Conservation (phyloP, 2,888 invertebrate species). For the Drosophila conformis region DNA sequence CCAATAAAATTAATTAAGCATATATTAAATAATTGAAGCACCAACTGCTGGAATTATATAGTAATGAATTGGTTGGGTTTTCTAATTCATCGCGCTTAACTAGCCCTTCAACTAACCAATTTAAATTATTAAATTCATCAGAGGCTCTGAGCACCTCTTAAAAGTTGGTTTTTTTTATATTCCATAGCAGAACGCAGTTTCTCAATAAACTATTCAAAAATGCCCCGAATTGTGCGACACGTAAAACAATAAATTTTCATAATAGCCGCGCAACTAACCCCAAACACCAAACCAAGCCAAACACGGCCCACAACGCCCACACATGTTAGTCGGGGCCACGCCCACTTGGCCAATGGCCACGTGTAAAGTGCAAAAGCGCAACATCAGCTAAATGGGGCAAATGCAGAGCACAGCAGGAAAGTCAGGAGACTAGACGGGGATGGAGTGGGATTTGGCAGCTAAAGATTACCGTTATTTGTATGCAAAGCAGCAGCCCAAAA, state of each 20-base stretch:
- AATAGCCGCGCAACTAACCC: conserved; percentile 45
- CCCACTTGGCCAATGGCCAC: conserved; percentile 46
- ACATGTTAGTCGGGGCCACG: conserved; percentile 19
- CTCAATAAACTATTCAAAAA: conserved; percentile 30
- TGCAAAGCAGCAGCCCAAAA: conserved; percentile 71
- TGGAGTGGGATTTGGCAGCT: conserved; percentile 22
- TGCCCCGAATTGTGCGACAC: conserved; percentile 52
- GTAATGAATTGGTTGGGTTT: neutral
- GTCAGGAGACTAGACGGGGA: neutral
- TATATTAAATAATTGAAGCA: neutral
- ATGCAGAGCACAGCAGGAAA: conserved; percentile 30
- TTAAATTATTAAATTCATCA: neutral
- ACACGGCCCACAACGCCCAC: conserved; percentile 26
- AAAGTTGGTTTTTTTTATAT: neutral
- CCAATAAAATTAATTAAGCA: neutral
- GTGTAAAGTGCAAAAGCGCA: conserved; percentile 68
- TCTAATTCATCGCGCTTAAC: neutral
- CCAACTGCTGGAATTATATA: neutral
- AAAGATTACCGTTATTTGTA: conserved; percentile 73
- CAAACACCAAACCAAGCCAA: neutral
- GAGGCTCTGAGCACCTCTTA: neutral
- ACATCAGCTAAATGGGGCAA: conserved; percentile 63
- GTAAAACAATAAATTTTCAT: conserved; percentile 71
- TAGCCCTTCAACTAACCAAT: neutral
- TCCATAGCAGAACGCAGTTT: neutral